Evolutionary conservation across 2,797 vertebrate genomes (phyloP).

Genomic region (Stomatorhinus walkeri): DNA sequence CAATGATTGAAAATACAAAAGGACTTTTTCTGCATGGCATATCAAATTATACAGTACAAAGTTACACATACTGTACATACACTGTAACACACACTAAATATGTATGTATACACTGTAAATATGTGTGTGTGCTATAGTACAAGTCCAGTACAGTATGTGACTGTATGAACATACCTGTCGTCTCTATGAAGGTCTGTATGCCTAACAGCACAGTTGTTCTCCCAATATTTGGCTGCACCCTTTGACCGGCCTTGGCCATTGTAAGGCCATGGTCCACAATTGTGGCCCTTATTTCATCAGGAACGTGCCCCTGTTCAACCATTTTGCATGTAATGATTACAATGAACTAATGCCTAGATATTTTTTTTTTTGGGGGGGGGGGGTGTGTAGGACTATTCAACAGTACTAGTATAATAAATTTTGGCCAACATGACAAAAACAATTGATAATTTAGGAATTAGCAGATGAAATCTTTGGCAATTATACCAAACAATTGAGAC

Average conservation of each 20-base stretch:
- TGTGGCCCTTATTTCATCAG: neutral
- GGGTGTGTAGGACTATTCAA: neutral
- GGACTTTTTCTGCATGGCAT: neutral
- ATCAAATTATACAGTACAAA: neutral
- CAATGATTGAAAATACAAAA: neutral
- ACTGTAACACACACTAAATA: neutral
- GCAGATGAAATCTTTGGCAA: neutral
- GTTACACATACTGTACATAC: neutral
- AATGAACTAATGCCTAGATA: neutral
- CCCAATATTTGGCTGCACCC: neutral
- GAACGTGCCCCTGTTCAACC: neutral
- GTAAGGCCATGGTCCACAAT: neutral
- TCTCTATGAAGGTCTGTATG: neutral
- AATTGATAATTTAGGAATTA: neutral
- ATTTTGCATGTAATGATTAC: neutral
- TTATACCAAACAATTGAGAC: neutral
- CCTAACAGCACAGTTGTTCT: neutral
- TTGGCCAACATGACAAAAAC: neutral
- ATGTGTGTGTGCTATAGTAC: neutral
- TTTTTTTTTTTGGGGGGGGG: neutral
- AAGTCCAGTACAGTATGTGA: neutral
- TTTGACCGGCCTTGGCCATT: neutral
- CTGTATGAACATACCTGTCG: neutral
- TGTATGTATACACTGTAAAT: neutral
- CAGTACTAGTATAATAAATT: neutral